Evolutionary conservation across 2,888 invertebrate species (phyloP).

Genomic region (Chymomyza amoena): DNA sequence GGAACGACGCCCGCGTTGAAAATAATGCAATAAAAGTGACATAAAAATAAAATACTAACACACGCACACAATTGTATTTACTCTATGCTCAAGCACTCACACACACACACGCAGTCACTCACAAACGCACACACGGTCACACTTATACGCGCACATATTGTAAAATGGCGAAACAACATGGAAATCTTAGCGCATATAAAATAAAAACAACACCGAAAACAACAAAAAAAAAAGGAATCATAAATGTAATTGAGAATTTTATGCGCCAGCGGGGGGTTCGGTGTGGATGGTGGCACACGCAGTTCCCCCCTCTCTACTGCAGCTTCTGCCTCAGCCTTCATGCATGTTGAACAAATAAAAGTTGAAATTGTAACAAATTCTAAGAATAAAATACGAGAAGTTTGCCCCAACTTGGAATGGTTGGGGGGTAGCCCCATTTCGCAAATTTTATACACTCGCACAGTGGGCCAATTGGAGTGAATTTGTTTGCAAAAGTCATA

Average conservation of each 20-base stretch:
- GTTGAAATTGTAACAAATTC: constrained; percentile 70
- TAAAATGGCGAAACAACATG: constrained; percentile 27
- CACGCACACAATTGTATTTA: constrained; percentile 17
- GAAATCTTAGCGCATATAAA: constrained; percentile 38
- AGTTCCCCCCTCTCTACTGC: neutral
- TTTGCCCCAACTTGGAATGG: constrained; percentile 44
- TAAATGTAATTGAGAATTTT: constrained; percentile 73
- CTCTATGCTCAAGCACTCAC: neutral
- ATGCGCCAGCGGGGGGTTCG: constrained; percentile 34
- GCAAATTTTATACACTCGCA: neutral
- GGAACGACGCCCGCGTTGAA: constrained; percentile 39
- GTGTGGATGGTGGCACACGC: neutral
- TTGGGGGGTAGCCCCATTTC: constrained; percentile 8
- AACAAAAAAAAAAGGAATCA: constrained; percentile 64
- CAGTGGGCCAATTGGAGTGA: no score
- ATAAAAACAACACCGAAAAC: constrained; percentile 17
- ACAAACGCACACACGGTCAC: neutral
- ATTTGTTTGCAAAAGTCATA: no score
- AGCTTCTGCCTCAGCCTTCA: neutral
- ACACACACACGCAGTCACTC: neutral
- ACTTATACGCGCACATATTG: constrained; percentile 2
- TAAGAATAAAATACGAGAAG: constrained; percentile 53
- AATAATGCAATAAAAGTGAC: constrained; percentile 70
- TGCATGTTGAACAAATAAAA: constrained; percentile 57
- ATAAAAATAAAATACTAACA: constrained; percentile 57